phyloP scores from a whole-genome alignment of 92 coral and sea anemone species.

The Actinernus sp. region DNA sequence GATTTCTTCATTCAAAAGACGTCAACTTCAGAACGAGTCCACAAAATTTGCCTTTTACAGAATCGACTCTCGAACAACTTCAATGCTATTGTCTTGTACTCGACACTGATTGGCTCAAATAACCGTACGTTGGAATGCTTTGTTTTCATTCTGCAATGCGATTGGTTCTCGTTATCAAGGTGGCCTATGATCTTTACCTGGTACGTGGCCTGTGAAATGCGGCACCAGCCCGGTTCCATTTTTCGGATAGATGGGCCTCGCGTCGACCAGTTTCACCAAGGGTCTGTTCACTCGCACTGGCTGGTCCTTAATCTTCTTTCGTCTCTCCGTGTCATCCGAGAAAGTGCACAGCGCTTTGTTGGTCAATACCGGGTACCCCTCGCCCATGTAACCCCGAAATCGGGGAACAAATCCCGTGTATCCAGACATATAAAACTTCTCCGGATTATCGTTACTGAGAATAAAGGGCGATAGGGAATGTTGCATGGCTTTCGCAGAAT shows the following conservation, averaged over 20 bases:
- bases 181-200: no score
- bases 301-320: constrained; percentile 65
- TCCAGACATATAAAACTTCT: constrained; percentile 94
- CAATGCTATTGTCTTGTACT: no score
- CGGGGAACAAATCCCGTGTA: constrained; percentile 99
- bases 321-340: constrained; percentile 78
- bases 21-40: no score
- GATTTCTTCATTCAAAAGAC: no score
- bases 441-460: constrained; percentile 86
- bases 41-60: no score
- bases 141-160: no score
- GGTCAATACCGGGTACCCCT: constrained; percentile 88
- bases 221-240: constrained; percentile 89
- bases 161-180: no score
- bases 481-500: constrained; percentile 73
- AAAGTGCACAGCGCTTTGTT: constrained; percentile 93
- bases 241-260: constrained; percentile 80
- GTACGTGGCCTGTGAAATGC: constrained; percentile 99
- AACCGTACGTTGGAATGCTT: no score
- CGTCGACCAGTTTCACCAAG: constrained; percentile 64
- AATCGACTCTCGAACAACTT: no score
- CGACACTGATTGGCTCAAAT: no score
- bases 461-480: constrained; percentile 93
- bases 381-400: constrained; percentile 87
- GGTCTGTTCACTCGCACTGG: constrained; percentile 89